These are phyloP conservation scores for Sylvietta virens DNA, from an alignment of 2,113 vertebrate genomes.

Conservation along the genomic window DNA sequence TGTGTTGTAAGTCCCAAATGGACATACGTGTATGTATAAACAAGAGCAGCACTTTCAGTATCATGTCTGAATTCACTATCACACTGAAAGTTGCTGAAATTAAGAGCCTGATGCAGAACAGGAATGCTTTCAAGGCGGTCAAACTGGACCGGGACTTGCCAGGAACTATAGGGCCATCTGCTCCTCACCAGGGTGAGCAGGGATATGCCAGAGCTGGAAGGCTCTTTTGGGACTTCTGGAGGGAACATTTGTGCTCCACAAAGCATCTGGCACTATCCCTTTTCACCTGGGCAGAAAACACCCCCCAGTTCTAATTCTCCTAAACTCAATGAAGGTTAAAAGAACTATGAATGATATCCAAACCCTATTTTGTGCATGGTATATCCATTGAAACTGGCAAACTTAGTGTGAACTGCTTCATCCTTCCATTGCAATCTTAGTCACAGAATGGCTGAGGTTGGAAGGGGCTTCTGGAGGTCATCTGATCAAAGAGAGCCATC, in stretches of 20 bases:
- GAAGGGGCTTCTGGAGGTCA: neutral
- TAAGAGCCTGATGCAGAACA: neutral
- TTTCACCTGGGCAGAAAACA: neutral
- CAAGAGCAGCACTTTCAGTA: neutral
- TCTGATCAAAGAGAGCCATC: neutral
- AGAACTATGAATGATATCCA: neutral
- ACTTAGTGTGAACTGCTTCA: neutral
- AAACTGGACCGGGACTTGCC: neutral
- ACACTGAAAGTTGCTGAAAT: neutral
- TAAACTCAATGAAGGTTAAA: neutral
- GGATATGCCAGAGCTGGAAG: neutral
- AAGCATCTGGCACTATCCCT: neutral
- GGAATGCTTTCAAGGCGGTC: neutral
- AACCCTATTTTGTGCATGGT: neutral
- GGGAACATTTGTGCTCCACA: neutral
- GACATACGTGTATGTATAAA: rapidly evolving
- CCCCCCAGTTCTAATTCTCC: neutral
- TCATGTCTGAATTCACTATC: neutral
- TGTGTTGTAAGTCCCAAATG: neutral
- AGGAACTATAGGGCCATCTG: neutral
- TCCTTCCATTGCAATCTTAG: neutral
- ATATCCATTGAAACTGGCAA: neutral
- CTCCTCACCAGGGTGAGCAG: neutral
- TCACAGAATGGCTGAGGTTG: neutral
- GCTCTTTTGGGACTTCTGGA: neutral